Evolutionary conservation across 1,140 invertebrate species (phyloP).

Genomic region (Andricus grossulariae): DNA sequence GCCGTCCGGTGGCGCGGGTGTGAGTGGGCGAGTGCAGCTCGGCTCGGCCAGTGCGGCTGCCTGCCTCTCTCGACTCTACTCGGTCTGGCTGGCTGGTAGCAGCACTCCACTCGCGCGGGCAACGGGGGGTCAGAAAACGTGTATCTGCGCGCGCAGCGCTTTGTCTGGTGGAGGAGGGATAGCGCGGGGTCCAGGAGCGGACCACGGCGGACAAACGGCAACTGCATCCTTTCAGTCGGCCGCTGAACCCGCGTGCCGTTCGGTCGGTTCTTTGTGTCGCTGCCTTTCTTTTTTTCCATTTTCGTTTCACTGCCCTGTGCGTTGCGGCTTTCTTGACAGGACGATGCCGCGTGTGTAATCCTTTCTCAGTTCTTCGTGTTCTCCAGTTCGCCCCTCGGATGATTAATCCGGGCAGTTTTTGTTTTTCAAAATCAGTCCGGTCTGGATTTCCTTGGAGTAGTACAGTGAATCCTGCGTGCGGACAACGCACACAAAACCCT

Average conservation of each 20-base stretch:
- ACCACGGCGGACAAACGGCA: slow-evolving; percentile 71
- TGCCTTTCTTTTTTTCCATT: not conserved
- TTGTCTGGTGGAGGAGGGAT: slow-evolving; percentile 69
- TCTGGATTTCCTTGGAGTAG: slow-evolving; percentile 43
- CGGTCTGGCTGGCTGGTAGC: not conserved
- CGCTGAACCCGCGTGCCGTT: slow-evolving; percentile 74
- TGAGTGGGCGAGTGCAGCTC: slow-evolving; percentile 35
- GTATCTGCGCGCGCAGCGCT: slow-evolving; percentile 73
- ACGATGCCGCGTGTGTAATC: not conserved
- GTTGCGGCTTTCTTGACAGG: not conserved
- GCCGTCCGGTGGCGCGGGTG: slow-evolving; percentile 44
- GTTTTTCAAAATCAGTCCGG: not conserved
- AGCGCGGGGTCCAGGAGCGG: slow-evolving; percentile 64
- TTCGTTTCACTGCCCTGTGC: not conserved
- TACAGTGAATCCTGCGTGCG: slow-evolving; percentile 48
- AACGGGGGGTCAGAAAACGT: slow-evolving; percentile 66
- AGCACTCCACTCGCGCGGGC: not conserved
- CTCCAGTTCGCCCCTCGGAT: not conserved
- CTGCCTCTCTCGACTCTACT: not conserved
- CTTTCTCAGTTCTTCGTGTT: not conserved
- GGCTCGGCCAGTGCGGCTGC: not conserved
- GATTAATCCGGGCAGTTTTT: not conserved
- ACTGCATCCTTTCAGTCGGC: slow-evolving; percentile 76
- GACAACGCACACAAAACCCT: slow-evolving; percentile 51
- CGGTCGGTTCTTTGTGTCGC: slow-evolving; percentile 46